Evolutionary conservation across 2,113 vertebrate genomes (phyloP).

Genomic region (Heterochromis multidens): DNA sequence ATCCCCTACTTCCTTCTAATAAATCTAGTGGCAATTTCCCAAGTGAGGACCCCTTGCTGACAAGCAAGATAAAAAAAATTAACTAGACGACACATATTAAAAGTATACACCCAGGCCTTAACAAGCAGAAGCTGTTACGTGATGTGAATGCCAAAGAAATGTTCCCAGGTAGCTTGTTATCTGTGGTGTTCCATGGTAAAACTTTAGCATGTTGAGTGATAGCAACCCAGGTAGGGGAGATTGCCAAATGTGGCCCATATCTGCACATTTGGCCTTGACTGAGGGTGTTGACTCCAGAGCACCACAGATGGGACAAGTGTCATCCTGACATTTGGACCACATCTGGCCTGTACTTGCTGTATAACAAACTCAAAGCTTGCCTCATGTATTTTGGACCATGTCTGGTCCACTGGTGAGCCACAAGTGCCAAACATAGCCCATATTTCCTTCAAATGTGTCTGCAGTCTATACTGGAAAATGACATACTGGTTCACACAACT

Average conservation of each 20-base stretch:
- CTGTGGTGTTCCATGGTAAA: neutral
- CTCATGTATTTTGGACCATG: neutral
- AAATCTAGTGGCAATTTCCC: conserved; percentile 23
- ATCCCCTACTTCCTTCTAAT: conserved; percentile 80
- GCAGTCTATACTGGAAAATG: neutral
- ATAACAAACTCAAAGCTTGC: neutral
- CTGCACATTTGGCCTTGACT: neutral
- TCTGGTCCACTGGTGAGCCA: neutral
- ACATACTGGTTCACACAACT: neutral
- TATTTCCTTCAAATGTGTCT: too few species aligned
- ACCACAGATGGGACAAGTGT: neutral
- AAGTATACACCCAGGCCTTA: neutral
- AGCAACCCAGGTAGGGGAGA: neutral
- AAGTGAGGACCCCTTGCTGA: neutral
- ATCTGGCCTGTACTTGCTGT: neutral
- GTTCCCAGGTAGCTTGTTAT: neutral
- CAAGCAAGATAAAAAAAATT: conserved; percentile 1
- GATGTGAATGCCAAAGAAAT: neutral
- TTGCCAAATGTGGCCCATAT: neutral
- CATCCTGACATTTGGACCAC: neutral
- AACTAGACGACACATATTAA: neutral
- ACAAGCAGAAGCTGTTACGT: neutral
- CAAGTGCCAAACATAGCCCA: too few species aligned
- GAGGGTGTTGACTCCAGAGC: neutral
- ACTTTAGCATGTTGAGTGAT: neutral